Conservation (phyloP, 2,797 vertebrate genomes). For the Dromococcyx pavoninus region DNA sequence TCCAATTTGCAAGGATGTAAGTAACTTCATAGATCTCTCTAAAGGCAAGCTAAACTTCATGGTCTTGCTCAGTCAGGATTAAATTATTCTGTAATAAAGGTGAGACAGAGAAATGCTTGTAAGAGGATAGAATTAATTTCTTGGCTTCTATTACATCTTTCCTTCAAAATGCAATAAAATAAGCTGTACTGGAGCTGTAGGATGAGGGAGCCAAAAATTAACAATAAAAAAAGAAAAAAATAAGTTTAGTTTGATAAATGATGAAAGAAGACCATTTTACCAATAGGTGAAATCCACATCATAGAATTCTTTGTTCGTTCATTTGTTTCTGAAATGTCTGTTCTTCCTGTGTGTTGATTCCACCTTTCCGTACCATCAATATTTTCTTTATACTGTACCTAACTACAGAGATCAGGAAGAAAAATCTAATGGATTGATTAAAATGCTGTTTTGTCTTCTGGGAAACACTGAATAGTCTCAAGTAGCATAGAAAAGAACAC, state of each 20-base stretch:
- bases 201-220: background rate
- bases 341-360: background rate
- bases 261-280: background rate
- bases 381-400: background rate
- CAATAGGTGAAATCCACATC: background rate
- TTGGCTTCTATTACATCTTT: background rate
- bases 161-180: background rate
- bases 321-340: background rate
- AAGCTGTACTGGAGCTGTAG: background rate
- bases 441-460: background rate
- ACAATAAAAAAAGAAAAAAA: fast-evolving
- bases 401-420: background rate
- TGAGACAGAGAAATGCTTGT: background rate
- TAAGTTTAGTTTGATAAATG: background rate
- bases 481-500: too few relatives aligned
- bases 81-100: slow-evolving; percentile 47
- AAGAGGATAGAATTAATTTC: background rate
- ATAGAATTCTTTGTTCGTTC: too few relatives aligned
- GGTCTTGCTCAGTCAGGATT: background rate
- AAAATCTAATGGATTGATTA: background rate
- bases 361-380: background rate
- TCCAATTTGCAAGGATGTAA: slow-evolving; percentile 64
- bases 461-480: background rate
- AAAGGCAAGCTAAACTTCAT: slow-evolving; percentile 23
- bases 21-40: slow-evolving; percentile 48